These are phyloP conservation scores for Dicycla oo DNA, from an alignment of 2,888 invertebrate genomes.

Conservation along the genomic window DNA sequence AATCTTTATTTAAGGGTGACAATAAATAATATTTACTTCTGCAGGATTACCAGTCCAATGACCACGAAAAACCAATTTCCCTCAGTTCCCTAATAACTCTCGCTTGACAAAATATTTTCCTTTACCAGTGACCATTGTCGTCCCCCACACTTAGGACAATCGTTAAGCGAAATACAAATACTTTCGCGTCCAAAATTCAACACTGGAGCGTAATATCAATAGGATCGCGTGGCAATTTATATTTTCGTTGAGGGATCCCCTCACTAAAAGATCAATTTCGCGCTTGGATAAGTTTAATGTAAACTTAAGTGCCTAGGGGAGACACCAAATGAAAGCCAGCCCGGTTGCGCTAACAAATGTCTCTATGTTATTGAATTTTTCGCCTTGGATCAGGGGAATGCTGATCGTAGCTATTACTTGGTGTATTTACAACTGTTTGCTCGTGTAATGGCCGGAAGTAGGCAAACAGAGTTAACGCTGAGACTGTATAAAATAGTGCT, in stretches of 20 bases:
- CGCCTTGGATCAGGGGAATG: slow-evolving; percentile 72
- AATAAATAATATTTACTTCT: slow-evolving; percentile 52
- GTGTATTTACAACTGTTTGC: slow-evolving; percentile 53
- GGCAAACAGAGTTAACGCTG: slow-evolving; percentile 23
- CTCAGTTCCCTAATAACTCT: slow-evolving; percentile 50
- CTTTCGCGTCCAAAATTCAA: slow-evolving; percentile 67
- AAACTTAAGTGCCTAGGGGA: slow-evolving; percentile 89
- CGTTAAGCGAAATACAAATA: slow-evolving; percentile 64
- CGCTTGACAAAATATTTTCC: slow-evolving; percentile 56
- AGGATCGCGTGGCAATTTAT: slow-evolving; percentile 84
- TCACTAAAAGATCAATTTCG: slow-evolving; percentile 90
- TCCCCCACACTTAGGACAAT: slow-evolving; percentile 51
- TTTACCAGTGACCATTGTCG: slow-evolving; percentile 38
- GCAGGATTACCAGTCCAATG: slow-evolving; percentile 38
- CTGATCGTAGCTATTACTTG: slow-evolving; percentile 66
- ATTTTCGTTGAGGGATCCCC: slow-evolving; percentile 85
- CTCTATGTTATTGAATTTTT: slow-evolving; percentile 86
- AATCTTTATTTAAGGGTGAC: slow-evolving; percentile 9
- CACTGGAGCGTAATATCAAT: slow-evolving; percentile 81
- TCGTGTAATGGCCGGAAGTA: slow-evolving; percentile 42
- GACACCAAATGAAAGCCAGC: slow-evolving; percentile 84
- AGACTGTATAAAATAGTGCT: slow-evolving; percentile 5
- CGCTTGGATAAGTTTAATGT: slow-evolving; percentile 89
- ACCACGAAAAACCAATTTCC: slow-evolving; percentile 50
- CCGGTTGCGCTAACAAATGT: slow-evolving; percentile 84